Evolutionary conservation across 2,113 vertebrate species (phyloP).

Genomic region (Myrmecophaga tridactyla): DNA sequence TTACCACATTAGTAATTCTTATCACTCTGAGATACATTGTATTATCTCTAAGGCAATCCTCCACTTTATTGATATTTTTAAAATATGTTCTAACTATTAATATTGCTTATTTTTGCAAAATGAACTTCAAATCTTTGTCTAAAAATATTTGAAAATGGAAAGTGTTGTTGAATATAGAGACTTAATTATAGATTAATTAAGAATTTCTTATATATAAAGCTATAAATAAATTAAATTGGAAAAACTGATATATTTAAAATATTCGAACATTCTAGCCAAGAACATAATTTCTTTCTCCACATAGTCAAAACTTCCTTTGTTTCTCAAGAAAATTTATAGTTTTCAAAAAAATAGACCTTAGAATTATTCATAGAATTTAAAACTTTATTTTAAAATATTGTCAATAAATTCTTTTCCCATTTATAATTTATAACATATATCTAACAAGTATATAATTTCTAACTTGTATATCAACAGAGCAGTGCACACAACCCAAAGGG

Average conservation of each 20-base stretch:
- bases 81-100: background rate
- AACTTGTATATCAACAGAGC: background rate
- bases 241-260: background rate
- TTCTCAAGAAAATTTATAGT: background rate
- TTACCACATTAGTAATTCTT: background rate
- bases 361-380: background rate
- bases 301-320: constrained; percentile 4
- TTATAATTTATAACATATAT: background rate
- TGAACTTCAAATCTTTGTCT: background rate
- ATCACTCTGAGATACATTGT: background rate
- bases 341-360: constrained; percentile 8
- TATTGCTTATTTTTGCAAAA: background rate
- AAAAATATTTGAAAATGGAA: background rate
- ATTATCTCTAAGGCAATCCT: background rate
- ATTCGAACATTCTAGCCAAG: background rate
- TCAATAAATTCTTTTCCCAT: constrained; percentile 13
- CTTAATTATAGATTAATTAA: background rate
- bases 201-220: background rate
- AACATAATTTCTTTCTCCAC: background rate
- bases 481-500: background rate
- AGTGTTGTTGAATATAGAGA: background rate
- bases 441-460: constrained; percentile 5
- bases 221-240: background rate
- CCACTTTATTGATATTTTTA: background rate
- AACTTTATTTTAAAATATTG: background rate